These are phyloP conservation scores for Triplophysa siluroides DNA, from an alignment of 2,113 vertebrate genomes.

Conservation along the genomic window DNA sequence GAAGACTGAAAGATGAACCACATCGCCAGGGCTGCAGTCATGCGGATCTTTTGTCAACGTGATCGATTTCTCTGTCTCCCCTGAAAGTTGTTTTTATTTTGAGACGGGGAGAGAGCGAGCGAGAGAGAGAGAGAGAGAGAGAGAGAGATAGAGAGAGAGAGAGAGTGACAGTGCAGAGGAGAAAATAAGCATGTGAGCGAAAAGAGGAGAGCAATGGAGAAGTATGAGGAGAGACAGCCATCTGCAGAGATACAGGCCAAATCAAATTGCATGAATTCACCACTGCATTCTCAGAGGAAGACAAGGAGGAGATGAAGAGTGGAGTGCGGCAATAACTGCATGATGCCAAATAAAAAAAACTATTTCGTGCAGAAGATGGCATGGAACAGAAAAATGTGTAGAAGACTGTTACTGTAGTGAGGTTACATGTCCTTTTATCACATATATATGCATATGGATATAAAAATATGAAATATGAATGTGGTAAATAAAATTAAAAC, in stretches of 20 bases:
- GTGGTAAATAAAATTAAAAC: background rate
- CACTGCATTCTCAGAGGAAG: conserved; percentile 44
- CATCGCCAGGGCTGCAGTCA: conserved; percentile 40
- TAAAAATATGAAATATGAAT: background rate
- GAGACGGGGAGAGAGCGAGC: conserved; percentile 32
- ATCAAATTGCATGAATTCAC: conserved; percentile 48
- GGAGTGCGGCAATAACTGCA: conserved; percentile 1
- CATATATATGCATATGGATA: background rate
- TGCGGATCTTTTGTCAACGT: conserved; percentile 54
- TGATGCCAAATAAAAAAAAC: conserved; percentile 24
- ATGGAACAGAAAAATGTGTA: background rate
- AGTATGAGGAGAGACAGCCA: conserved; percentile 49
- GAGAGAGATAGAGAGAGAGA: conserved; percentile 28
- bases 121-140: conserved; percentile 11
- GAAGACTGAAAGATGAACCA: conserved; percentile 42
- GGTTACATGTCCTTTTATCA: background rate
- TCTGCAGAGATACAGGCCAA: conserved; percentile 46
- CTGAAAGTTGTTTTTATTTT: conserved; percentile 54
- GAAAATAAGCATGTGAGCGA: conserved; percentile 35
- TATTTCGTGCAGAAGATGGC: background rate
- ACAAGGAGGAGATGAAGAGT: conserved; percentile 25
- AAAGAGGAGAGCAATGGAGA: conserved; percentile 33
- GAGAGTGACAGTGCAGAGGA: conserved; percentile 23
- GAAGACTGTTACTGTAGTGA: conserved; percentile 12
- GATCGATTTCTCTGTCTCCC: conserved; percentile 54